Base-by-base conservation (phyloP, 2,888 invertebrate genomes). In the Cephus nigrinus region DNA sequence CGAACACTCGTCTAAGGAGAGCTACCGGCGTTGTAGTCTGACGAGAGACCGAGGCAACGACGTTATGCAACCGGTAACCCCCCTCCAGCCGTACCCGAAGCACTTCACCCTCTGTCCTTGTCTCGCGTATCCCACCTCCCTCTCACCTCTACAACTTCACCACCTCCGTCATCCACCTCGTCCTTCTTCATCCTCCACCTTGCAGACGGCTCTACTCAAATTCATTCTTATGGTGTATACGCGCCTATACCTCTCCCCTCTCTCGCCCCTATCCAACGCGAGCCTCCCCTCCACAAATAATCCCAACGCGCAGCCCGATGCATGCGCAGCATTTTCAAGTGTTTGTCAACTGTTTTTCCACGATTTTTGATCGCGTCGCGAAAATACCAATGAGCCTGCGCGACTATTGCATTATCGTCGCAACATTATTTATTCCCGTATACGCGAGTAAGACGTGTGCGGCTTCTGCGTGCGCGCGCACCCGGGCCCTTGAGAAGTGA, bases 401-500 rank as follows among this genome's bases (percentile, higher is more conserved):
- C 69, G 69, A 69, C 69, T 32, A 75, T 68, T 76, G 76, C 78
- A 73, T 76, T 80, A 79, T 78, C 77, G 36, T 78, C 69, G 32
- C 69, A 4, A 40, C 40, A 15, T 40, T 5, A 40, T 40, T 40
- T 40, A 40, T 40, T 40, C 40, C 40, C 40, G 40, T 40, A 1
- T 40, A 40, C 69, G 69, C 30, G 30, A 12, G 15, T 5, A 1
- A 4, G 5, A 15, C 40, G 40, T 40, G 15, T 2, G 40, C 40
- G 40, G 40, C 40, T 40, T 15, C 4, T 40, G 69, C 71, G 76
- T 74, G 77, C 79, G 77, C 71, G 76, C 75, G 68, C 76, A 69
- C 76, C 76, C 76, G 73, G 82, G 82, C 86, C 85, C 84, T 85
- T 85, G 85, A 85, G 84, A 86, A 84, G 85, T 84, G 85, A 86